phyloP scores from a whole-genome alignment of 2,888 invertebrate species.

The Drosophila multiciliata region DNA sequence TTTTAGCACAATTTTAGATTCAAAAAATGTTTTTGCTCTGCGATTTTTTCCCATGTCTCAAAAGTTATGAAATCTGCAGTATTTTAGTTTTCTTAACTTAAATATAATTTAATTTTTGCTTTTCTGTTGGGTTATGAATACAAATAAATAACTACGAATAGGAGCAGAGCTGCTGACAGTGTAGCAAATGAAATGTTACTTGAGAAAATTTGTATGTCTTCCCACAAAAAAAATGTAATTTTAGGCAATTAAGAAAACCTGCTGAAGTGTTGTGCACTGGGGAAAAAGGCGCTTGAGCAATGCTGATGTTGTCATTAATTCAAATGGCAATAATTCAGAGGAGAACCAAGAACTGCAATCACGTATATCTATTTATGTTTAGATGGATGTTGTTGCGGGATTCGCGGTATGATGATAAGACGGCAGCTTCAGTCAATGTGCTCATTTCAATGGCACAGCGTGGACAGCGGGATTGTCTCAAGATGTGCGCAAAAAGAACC shows the following conservation, averaged over 20 bases:
- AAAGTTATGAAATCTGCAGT: neutral
- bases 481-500: slow-evolving; percentile 80
- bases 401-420: slow-evolving; percentile 54
- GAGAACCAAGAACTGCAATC: slow-evolving; percentile 50
- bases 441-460: slow-evolving; percentile 66
- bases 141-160: neutral
- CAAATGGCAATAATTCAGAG: slow-evolving; percentile 58
- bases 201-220: slow-evolving; percentile 42
- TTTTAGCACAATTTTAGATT: neutral
- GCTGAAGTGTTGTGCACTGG: slow-evolving; percentile 16
- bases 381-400: slow-evolving; percentile 25
- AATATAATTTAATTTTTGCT: neutral
- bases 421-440: slow-evolving; percentile 72
- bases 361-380: slow-evolving; percentile 22
- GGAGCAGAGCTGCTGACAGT: neutral
- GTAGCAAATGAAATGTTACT: neutral
- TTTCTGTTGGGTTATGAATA: neutral
- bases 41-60: neutral
- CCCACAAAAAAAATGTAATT: slow-evolving; percentile 20
- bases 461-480: slow-evolving; percentile 67
- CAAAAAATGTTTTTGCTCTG: neutral
- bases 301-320: slow-evolving; percentile 36
- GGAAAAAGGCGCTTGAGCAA: slow-evolving; percentile 23
- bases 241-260: slow-evolving; percentile 30
- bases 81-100: neutral